Evolutionary conservation across 2,888 invertebrate genomes (phyloP).

Genomic region (Mesodorylaimus sp.): DNA sequence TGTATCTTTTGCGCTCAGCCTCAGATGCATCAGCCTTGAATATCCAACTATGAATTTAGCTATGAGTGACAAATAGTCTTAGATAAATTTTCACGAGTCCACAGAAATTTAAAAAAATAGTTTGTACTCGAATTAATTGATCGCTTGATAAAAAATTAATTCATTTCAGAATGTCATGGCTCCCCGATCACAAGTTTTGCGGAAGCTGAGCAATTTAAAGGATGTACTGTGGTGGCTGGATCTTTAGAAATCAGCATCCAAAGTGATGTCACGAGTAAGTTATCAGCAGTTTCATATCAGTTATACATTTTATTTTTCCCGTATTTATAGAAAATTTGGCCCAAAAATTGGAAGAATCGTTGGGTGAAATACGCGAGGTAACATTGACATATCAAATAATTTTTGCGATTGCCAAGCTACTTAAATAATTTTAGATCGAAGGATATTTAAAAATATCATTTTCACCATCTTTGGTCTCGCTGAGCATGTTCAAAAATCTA

Average conservation of each 20-base stretch:
- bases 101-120: too few relatives aligned
- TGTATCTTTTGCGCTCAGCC: too few relatives aligned
- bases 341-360: background rate
- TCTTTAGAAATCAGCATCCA: slow-evolving; percentile 63
- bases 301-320: too few relatives aligned
- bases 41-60: too few relatives aligned
- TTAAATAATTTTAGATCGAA: background rate
- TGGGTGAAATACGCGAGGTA: slow-evolving; percentile 59
- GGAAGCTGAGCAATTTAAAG: slow-evolving; percentile 56
- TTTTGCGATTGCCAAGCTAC: background rate
- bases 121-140: too few relatives aligned
- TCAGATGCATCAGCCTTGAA: too few relatives aligned
- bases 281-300: slow-evolving; percentile 11
- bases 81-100: too few relatives aligned
- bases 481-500: slow-evolving; percentile 34
- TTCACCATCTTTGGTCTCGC: slow-evolving; percentile 31
- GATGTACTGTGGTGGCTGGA: slow-evolving; percentile 68
- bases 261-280: background rate
- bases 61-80: too few relatives aligned
- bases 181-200: slow-evolving; percentile 61
- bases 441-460: slow-evolving; percentile 65
- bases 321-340: background rate
- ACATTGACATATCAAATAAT: slow-evolving; percentile 28
- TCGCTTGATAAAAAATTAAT: too few relatives aligned
- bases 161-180: slow-evolving; percentile 43